These are phyloP conservation scores for Pediacus dermestoides DNA, from an alignment of 2,888 invertebrate species.

Conservation along the genomic window DNA sequence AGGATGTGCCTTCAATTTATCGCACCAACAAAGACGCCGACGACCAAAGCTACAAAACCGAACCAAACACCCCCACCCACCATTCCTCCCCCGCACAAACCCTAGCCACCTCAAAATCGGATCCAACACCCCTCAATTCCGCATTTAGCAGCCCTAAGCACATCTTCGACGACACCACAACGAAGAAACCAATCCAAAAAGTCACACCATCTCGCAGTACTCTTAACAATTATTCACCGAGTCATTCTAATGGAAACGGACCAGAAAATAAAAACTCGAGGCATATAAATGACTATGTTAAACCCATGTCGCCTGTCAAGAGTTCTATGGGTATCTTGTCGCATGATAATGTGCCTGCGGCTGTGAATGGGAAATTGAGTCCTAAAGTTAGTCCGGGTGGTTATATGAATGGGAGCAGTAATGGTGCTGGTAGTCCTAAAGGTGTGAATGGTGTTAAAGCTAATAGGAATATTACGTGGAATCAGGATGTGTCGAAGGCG, in stretches of 20 bases:
- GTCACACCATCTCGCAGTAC: conserved; percentile 72
- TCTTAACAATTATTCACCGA: conserved; percentile 38
- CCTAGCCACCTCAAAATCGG: conserved; percentile 50
- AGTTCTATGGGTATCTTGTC: conserved; percentile 58
- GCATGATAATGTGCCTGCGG: conserved; percentile 53
- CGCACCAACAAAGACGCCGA: conserved; percentile 62
- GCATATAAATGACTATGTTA: conserved; percentile 55
- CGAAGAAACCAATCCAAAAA: conserved; percentile 69
- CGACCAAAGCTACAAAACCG: conserved; percentile 55
- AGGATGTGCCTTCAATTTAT: conserved; percentile 68
- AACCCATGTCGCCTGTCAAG: conserved; percentile 66
- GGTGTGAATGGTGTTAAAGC: conserved; percentile 38
- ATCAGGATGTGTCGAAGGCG: conserved; percentile 62
- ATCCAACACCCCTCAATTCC: conserved; percentile 50
- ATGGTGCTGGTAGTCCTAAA: conserved; percentile 43
- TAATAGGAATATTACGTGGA: conserved; percentile 65
- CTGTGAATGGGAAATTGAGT: conserved; percentile 39
- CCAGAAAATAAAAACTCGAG: conserved; percentile 20
- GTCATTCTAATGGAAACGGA: conserved; percentile 22
- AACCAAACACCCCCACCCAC: conserved; percentile 53
- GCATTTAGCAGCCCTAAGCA: conserved; percentile 55
- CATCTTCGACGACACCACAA: conserved; percentile 53
- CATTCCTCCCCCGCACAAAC: conserved; percentile 41
- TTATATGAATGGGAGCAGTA: conserved; percentile 57
- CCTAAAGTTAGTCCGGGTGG: conserved; percentile 51